A percentile compares a stretch with the other conserved stretches of the same genome.
Conservation (phyloP, 2,888 invertebrate species). For the Homarus gammarus region DNA sequence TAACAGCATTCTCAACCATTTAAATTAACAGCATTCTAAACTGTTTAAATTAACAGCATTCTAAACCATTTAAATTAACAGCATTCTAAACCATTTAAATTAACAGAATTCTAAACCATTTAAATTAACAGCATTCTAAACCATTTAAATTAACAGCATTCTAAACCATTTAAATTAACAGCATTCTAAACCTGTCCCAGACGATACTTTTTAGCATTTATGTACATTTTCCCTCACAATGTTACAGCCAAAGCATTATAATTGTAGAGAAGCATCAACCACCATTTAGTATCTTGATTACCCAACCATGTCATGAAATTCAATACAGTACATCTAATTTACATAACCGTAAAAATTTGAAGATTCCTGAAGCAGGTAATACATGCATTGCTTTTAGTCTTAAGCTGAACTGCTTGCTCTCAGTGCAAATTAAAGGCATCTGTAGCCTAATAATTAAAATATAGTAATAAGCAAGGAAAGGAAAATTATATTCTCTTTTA, state of each 20-base stretch:
- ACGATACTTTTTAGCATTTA: conserved; percentile 3
- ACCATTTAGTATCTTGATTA: not conserved
- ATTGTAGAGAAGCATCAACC: not conserved
- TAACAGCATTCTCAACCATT: too few relatives aligned
- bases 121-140: not conserved
- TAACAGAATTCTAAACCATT: too few relatives aligned
- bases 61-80: not conserved
- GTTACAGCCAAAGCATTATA: conserved; percentile 27
- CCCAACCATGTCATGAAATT: not conserved
- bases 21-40: not conserved
- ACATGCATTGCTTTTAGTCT: conserved; percentile 34
- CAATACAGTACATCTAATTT: conserved; percentile 3
- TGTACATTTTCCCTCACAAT: not conserved
- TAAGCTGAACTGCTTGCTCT: conserved; percentile 22
- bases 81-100: not conserved
- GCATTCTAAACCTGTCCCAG: conserved; percentile 42
- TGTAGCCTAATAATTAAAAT: conserved; percentile 14
- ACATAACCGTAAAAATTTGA: conserved; percentile 14
- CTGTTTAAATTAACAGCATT: too few relatives aligned
- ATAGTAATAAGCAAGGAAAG: conserved; percentile 24
- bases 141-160: too few relatives aligned
- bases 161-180: too few relatives aligned
- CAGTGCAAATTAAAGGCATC: conserved; percentile 21
- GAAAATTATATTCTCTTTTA: not conserved
- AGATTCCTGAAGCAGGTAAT: conserved; percentile 23